These are phyloP conservation scores for Conomelus anceps DNA, from an alignment of 2,888 invertebrate genomes.

Conservation along the genomic window DNA sequence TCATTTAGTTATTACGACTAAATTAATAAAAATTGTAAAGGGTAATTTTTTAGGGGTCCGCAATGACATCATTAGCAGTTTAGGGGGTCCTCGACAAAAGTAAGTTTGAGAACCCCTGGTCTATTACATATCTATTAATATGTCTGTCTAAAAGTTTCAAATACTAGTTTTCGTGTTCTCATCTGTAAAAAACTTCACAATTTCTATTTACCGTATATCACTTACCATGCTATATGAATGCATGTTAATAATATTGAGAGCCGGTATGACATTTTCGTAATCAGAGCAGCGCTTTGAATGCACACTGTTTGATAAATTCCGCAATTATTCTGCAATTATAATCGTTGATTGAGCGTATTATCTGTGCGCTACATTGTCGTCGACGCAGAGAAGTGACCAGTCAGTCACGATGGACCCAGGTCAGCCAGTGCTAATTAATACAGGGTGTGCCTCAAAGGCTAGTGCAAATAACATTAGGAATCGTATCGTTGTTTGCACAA, in stretches of 20 bases:
- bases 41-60: too few relatives aligned
- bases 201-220: background rate
- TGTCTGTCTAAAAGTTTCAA: too few relatives aligned
- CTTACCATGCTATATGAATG: background rate
- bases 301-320: background rate
- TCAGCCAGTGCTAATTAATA: background rate
- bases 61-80: too few relatives aligned
- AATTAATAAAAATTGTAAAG: too few relatives aligned
- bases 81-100: too few relatives aligned
- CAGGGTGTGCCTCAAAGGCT: background rate
- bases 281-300: background rate
- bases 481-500: background rate
- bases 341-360: background rate
- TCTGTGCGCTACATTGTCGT: background rate
- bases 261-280: background rate
- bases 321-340: background rate
- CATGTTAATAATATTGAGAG: background rate
- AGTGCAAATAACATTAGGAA: background rate
- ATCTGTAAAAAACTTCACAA: too few relatives aligned
- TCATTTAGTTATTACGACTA: too few relatives aligned
- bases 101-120: too few relatives aligned
- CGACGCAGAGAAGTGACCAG: background rate
- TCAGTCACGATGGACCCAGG: background rate
- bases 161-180: too few relatives aligned
- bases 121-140: too few relatives aligned